Percentiles rank a stretch among this genome's conserved stretches.
These are phyloP conservation scores for Indri indri DNA, from an alignment of 2,113 vertebrate species.

Conservation along the genomic window DNA sequence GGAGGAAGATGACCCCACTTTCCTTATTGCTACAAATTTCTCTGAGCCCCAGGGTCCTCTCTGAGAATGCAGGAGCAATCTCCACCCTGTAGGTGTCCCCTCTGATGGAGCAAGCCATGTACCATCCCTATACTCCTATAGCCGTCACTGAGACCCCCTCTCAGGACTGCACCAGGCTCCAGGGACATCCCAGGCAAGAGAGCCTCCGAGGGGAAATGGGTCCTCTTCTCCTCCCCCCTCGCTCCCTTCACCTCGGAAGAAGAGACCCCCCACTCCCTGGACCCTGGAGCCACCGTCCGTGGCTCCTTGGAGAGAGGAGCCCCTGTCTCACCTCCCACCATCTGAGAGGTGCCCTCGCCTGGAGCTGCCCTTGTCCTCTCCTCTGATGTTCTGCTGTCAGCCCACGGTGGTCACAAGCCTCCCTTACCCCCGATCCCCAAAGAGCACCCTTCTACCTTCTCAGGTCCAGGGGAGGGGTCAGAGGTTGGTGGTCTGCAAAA, in stretches of 20 bases:
- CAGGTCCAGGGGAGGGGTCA: background rate
- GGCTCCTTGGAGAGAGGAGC: background rate
- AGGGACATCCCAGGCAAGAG: background rate
- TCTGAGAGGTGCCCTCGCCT: background rate
- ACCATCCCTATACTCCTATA: no score
- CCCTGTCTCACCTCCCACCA: background rate
- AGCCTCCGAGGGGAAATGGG: no score
- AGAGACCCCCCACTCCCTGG: background rate
- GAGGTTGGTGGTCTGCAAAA: background rate
- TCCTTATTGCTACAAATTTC: background rate
- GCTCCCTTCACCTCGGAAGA: background rate
- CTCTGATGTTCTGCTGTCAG: background rate
- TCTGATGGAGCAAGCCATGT: rapidly evolving
- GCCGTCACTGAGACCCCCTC: no score
- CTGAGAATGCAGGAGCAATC: background rate
- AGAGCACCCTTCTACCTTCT: no score
- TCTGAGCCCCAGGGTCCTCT: background rate
- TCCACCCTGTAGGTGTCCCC: background rate
- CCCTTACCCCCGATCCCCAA: no score
- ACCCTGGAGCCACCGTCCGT: background rate
- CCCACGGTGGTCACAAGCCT: background rate
- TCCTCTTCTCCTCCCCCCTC: background rate
- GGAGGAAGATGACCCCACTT: background rate
- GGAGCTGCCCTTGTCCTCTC: background rate
- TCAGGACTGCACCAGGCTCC: background rate